A percentile compares a stretch with the other conserved stretches of the same genome.
These are phyloP conservation scores for Peromyscus leucopus DNA, from an alignment of 2,113 vertebrate species.

Conservation along the genomic window DNA sequence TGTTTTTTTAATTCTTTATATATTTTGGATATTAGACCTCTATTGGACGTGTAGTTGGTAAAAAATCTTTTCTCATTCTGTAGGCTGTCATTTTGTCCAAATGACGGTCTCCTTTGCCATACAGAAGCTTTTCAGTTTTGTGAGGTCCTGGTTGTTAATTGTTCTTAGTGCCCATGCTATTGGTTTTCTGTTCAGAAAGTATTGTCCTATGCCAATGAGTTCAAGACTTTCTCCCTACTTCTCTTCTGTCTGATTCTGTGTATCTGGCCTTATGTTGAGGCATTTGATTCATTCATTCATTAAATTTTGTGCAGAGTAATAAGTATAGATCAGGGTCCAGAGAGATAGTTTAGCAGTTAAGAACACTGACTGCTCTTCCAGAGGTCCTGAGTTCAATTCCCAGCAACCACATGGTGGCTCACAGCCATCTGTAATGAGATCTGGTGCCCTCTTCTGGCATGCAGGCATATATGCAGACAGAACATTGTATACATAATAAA, in stretches of 20 bases:
- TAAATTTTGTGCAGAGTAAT: no score
- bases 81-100: not conserved
- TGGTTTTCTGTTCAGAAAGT: not conserved
- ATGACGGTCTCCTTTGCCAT: not conserved
- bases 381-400: no score
- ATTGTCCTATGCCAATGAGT: not conserved
- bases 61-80: not conserved
- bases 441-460: no score
- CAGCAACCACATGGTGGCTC: no score
- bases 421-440: no score
- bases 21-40: not conserved
- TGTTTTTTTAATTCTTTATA: not conserved
- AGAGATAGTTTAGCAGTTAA: no score
- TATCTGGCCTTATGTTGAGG: not conserved
- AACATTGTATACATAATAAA: no score
- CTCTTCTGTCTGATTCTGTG: not conserved
- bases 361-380: no score
- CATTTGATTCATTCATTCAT: no score
- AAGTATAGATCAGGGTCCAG: no score
- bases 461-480: no score
- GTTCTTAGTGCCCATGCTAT: not conserved
- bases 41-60: not conserved
- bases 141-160: not conserved
- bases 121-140: not conserved
- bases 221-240: not conserved